These are phyloP conservation scores for Corvus hawaiiensis DNA, from an alignment of 2,113 vertebrate genomes.

Conservation along the genomic window DNA sequence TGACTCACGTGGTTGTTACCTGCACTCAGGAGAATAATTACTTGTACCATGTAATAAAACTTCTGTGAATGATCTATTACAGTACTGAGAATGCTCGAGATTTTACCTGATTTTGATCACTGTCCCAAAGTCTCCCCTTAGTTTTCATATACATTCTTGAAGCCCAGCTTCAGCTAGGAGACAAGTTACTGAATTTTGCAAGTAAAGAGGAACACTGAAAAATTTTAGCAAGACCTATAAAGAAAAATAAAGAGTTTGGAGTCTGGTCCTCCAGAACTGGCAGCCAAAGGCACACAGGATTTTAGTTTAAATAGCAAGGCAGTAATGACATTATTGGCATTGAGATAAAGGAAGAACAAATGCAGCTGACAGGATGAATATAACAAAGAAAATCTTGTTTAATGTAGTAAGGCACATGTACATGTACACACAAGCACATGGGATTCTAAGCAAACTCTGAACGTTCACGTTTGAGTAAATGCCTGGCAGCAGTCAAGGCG, in stretches of 20 bases:
- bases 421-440: rapidly evolving
- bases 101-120: not conserved
- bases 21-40: not conserved
- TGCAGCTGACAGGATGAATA: not conserved
- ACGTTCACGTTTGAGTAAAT: not conserved
- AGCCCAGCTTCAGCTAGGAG: not conserved
- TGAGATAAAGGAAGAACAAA: not conserved
- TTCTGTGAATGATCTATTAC: not conserved
- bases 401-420: not conserved
- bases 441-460: not conserved
- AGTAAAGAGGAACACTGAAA: not conserved
- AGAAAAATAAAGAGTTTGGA: not conserved
- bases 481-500: not conserved
- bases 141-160: not conserved
- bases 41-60: not conserved
- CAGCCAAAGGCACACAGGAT: not conserved
- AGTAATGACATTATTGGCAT: not conserved
- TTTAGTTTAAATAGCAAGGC: not conserved
- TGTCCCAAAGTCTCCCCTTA: not conserved
- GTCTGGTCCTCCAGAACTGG: not conserved
- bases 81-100: not conserved
- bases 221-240: not conserved
- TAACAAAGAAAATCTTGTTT: not conserved
- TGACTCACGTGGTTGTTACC: not conserved
- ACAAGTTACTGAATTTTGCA: not conserved